phyloP scores from a whole-genome alignment of 1,140 invertebrate genomes.

The Drosophila pachea region DNA sequence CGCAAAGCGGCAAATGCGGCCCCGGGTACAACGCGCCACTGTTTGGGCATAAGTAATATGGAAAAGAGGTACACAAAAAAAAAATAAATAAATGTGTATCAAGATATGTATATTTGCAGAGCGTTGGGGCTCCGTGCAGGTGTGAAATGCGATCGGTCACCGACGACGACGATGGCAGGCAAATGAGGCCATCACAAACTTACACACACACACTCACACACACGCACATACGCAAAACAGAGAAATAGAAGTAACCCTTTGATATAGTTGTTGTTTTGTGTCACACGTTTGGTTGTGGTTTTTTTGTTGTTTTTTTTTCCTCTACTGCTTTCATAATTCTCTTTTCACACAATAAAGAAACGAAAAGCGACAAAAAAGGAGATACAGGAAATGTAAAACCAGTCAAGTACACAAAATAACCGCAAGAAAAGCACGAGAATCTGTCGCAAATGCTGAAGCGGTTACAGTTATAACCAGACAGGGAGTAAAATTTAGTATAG shows the following conservation, averaged over 20 bases:
- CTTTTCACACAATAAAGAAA: constrained; percentile 41
- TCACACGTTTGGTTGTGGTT: constrained; percentile 53
- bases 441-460: constrained; percentile 29
- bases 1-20: constrained; percentile 23
- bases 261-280: constrained; percentile 24
- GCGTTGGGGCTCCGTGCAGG: constrained; percentile 48
- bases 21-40: background rate
- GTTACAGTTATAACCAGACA: constrained; percentile 29
- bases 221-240: no score
- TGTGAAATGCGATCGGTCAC: constrained; percentile 66
- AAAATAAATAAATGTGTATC: constrained; percentile 47
- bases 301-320: constrained; percentile 30
- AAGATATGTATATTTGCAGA: constrained; percentile 50
- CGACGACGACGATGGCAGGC: constrained; percentile 31
- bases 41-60: constrained; percentile 34
- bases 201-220: constrained; percentile 15
- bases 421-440: constrained; percentile 51
- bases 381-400: constrained; percentile 74
- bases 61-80: constrained; percentile 35
- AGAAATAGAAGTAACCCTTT: constrained; percentile 42
- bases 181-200: constrained; percentile 35
- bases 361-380: constrained; percentile 55
- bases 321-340: constrained; percentile 50
- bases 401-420: constrained; percentile 61
- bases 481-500: constrained; percentile 1